Percentiles rank a stretch among this genome's conserved stretches.
phyloP scores from a whole-genome alignment of 2,797 vertebrate genomes.

The Scleropages formosus region DNA sequence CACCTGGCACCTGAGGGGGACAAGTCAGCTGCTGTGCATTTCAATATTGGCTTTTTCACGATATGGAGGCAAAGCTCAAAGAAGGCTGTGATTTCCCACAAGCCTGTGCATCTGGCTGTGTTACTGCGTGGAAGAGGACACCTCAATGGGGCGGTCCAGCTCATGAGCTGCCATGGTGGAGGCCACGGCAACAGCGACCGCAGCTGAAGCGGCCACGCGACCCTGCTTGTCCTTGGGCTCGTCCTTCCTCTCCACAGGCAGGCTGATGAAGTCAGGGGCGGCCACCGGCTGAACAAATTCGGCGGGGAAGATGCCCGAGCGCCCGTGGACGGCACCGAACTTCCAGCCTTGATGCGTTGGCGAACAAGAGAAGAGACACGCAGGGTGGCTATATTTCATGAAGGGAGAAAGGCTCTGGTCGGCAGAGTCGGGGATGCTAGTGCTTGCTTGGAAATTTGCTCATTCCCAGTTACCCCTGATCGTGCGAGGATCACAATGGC shows the following conservation, averaged over 20 bases:
- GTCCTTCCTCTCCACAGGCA: conserved; percentile 75
- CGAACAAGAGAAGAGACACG: neutral
- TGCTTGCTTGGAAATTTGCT: too few relatives aligned
- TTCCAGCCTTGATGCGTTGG: conserved; percentile 78
- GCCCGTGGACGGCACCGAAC: conserved; percentile 88
- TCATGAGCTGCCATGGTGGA: conserved; percentile 80
- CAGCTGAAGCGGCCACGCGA: conserved; percentile 74
- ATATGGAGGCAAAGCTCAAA: neutral
- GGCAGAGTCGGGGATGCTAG: too few relatives aligned
- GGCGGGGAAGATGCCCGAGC: conserved; percentile 77
- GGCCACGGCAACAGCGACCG: conserved; percentile 82
- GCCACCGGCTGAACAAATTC: conserved; percentile 85
- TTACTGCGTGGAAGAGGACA: conserved; percentile 42
- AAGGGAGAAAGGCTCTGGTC: too few relatives aligned
- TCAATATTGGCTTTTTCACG: neutral
- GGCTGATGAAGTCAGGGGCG: conserved; percentile 84
- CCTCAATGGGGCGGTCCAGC: conserved; percentile 83
- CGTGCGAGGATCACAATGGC: too few relatives aligned
- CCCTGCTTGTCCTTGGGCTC: conserved; percentile 80
- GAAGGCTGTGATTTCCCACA: neutral
- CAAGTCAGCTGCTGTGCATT: neutral
- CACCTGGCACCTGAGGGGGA: conserved; percentile 49
- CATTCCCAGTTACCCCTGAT: too few relatives aligned
- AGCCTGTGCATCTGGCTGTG: neutral
- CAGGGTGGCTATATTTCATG: neutral